These are phyloP conservation scores for Oxyura jamaicensis DNA, from an alignment of 2,113 vertebrate species.

Conservation along the genomic window DNA sequence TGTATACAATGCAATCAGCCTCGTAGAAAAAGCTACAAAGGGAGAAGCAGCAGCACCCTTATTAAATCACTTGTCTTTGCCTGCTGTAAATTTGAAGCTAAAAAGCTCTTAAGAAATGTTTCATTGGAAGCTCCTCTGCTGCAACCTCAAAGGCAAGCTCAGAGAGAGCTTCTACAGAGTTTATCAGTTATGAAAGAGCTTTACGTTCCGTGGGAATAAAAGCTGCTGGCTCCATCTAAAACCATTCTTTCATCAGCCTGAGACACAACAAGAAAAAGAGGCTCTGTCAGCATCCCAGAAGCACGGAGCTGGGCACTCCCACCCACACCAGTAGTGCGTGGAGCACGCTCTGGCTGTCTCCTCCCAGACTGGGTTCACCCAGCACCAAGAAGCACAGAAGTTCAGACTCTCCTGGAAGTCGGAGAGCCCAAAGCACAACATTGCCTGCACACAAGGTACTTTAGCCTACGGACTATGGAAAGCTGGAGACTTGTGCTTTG, in stretches of 20 bases:
- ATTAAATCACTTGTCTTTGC: constrained; percentile 40
- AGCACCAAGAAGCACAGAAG: background rate
- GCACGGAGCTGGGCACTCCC: background rate
- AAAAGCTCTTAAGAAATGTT: constrained; percentile 39
- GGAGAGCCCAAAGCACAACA: background rate
- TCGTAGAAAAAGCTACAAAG: background rate
- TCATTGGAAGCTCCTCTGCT: background rate
- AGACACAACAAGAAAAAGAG: background rate
- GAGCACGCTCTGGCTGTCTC: background rate
- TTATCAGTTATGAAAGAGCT: background rate
- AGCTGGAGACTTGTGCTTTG: background rate
- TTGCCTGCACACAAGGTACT: background rate
- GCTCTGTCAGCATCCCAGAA: background rate
- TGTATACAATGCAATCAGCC: background rate
- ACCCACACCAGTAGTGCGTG: accelerated
- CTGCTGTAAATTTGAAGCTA: constrained; percentile 10
- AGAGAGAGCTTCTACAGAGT: background rate
- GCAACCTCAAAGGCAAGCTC: constrained; percentile 18
- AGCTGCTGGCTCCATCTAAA: background rate
- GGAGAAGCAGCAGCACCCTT: constrained; percentile 18
- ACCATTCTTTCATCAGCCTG: background rate
- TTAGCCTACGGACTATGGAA: background rate
- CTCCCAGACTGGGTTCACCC: background rate
- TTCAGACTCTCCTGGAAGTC: background rate
- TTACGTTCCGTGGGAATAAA: background rate